These are phyloP conservation scores for Styela plicata DNA, from an alignment of 23 tunicate genomes.

Conservation along the genomic window DNA sequence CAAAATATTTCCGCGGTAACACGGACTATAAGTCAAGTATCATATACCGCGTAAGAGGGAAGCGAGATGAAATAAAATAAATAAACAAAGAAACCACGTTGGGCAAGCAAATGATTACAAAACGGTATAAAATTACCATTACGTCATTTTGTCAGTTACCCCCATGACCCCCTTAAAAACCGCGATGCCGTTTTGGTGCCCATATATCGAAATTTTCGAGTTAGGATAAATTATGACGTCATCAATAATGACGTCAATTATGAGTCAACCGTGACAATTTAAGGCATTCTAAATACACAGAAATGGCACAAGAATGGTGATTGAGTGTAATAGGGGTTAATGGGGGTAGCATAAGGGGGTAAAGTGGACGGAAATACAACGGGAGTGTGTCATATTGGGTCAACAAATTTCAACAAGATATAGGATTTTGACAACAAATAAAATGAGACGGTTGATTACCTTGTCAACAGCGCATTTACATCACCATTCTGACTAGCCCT, in stretches of 20 bases:
- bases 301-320: neutral
- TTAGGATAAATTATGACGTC: neutral
- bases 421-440: slow-evolving; percentile 14
- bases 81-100: neutral
- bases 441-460: neutral
- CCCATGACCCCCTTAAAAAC: too few species aligned
- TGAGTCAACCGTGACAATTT: neutral
- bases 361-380: neutral
- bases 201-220: too few species aligned
- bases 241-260: neutral
- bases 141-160: too few species aligned
- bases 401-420: neutral
- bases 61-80: neutral
- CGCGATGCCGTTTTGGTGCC: too few species aligned
- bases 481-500: neutral
- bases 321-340: neutral
- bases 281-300: too few species aligned
- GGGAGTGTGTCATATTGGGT: slow-evolving; percentile 16
- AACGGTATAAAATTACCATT: neutral
- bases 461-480: neutral
- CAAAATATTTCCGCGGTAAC: too few species aligned
- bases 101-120: neutral
- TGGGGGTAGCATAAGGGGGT: slow-evolving; percentile 1
- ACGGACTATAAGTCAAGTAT: too few species aligned
- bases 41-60: too few species aligned